Evolutionary conservation across 1,140 invertebrate genomes (phyloP).

Genomic region (Artemia franciscana): DNA sequence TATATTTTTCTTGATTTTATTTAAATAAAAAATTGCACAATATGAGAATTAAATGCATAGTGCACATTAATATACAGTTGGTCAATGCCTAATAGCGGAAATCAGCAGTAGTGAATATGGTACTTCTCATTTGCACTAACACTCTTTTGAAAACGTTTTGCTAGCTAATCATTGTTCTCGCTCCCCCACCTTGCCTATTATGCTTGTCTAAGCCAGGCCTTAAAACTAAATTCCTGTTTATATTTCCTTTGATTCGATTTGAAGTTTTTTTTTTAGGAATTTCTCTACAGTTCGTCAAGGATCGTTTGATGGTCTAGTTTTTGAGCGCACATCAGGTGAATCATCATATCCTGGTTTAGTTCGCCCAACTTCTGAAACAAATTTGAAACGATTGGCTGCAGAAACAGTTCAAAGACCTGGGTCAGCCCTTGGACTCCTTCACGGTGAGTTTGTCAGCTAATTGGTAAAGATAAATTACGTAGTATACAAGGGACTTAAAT

Average conservation of each 20-base stretch:
- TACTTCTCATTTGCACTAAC: too few relatives aligned
- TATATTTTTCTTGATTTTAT: too few relatives aligned
- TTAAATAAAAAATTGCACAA: too few relatives aligned
- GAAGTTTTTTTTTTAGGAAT: slow-evolving; percentile 12
- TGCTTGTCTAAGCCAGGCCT: not conserved
- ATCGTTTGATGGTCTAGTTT: slow-evolving; percentile 19
- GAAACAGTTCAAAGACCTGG: slow-evolving; percentile 21
- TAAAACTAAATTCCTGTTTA: not conserved
- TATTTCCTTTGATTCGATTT: slow-evolving; percentile 14
- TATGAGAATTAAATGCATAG: too few relatives aligned
- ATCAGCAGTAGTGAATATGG: too few relatives aligned
- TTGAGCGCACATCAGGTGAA: slow-evolving; percentile 11
- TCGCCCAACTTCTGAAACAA: slow-evolving; percentile 26
- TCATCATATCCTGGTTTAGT: slow-evolving; percentile 18
- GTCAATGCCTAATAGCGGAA: too few relatives aligned
- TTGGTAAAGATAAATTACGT: too few relatives aligned
- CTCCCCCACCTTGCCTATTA: too few relatives aligned
- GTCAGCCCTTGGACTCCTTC: slow-evolving; percentile 24
- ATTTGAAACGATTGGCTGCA: slow-evolving; percentile 20
- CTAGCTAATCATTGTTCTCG: too few relatives aligned
- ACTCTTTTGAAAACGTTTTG: too few relatives aligned
- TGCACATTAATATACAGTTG: too few relatives aligned
- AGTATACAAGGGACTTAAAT: too few relatives aligned
- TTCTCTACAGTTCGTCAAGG: slow-evolving; percentile 21
- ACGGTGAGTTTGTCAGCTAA: slow-evolving; percentile 20